Evolutionary conservation across 2,797 vertebrate genomes (phyloP).

Genomic region (Malacoraja senta): DNA sequence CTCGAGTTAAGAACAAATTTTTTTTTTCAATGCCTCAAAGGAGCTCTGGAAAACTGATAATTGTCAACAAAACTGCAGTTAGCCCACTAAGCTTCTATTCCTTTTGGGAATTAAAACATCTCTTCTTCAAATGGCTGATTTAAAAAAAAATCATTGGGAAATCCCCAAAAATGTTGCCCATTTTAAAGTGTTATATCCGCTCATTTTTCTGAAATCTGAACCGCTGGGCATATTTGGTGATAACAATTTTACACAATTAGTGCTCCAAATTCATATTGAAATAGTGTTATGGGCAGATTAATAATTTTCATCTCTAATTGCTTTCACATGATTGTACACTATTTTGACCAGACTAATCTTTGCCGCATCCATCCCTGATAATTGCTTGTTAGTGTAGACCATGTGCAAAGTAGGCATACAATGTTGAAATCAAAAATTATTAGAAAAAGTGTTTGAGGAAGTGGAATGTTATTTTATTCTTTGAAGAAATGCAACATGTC

Average conservation of each 20-base stretch:
- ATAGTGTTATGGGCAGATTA: background rate
- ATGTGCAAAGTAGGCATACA: background rate
- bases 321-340: background rate
- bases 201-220: conserved; percentile 10
- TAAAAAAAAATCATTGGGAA: background rate
- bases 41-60: background rate
- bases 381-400: background rate
- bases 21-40: background rate
- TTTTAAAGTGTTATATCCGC: background rate
- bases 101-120: background rate
- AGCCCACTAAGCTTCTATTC: background rate
- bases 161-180: background rate
- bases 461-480: background rate
- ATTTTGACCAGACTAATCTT: background rate
- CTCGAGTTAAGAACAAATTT: background rate
- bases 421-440: background rate
- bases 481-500: background rate
- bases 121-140: background rate
- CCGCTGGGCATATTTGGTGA: background rate
- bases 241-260: background rate
- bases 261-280: background rate
- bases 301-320: background rate
- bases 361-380: background rate
- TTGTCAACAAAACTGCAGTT: background rate
- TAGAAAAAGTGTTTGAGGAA: background rate